These are phyloP conservation scores for Nipponia nippon DNA, from an alignment of 2,113 vertebrate genomes.

Conservation along the genomic window DNA sequence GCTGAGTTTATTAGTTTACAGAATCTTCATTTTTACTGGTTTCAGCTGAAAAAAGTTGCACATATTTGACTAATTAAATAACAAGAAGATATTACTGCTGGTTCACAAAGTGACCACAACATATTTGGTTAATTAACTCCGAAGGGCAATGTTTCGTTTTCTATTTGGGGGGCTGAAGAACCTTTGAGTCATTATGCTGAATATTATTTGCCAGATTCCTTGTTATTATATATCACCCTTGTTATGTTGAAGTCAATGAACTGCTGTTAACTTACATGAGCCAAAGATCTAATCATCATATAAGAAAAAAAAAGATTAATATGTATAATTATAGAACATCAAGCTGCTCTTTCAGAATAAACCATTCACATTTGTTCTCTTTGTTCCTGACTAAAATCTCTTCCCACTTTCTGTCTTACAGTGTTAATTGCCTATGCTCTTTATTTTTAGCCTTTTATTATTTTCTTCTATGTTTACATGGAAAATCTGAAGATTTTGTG, in stretches of 20 bases:
- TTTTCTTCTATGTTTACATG: slow-evolving; percentile 12
- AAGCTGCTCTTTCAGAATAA: neutral
- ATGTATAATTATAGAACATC: neutral
- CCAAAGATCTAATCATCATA: neutral
- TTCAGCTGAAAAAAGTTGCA: neutral
- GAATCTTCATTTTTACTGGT: neutral
- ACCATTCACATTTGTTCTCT: neutral
- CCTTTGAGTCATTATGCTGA: neutral
- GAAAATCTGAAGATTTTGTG: slow-evolving; percentile 12
- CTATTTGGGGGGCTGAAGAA: neutral
- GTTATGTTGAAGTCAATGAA: neutral
- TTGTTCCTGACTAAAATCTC: neutral
- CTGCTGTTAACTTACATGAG: neutral
- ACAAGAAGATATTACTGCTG: neutral
- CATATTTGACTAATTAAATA: neutral
- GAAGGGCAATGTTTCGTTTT: neutral
- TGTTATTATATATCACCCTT: neutral
- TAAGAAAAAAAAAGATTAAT: neutral
- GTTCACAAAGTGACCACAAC: neutral
- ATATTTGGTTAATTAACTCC: neutral
- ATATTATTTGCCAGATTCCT: neutral
- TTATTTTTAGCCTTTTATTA: slow-evolving; percentile 35
- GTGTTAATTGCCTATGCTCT: neutral
- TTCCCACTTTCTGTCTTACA: neutral
- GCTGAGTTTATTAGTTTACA: neutral